Percentiles rank a stretch among this genome's conserved stretches.
Conservation (phyloP, 2,888 invertebrate genomes). For the Diarsia rubi region DNA sequence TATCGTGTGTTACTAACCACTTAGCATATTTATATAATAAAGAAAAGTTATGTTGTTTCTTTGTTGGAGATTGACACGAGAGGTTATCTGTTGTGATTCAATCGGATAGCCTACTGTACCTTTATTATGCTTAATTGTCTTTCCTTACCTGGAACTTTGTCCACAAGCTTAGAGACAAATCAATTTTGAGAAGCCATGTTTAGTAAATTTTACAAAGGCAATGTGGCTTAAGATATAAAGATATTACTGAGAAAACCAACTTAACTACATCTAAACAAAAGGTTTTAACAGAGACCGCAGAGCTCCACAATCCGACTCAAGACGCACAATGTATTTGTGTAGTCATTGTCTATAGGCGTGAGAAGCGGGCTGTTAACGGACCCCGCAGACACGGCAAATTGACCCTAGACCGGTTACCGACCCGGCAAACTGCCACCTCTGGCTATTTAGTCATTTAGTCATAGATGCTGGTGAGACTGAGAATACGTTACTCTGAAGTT, state of each 20-base stretch:
- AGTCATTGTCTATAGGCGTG: constrained; percentile 70
- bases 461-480: constrained; percentile 24
- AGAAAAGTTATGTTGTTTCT: constrained; percentile 57
- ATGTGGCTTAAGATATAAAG: constrained; percentile 23
- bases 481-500: constrained; percentile 7
- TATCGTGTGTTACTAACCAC: constrained; percentile 49
- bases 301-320: constrained; percentile 43
- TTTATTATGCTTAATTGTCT: constrained; percentile 32
- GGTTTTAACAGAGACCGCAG: constrained; percentile 31
- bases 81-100: constrained; percentile 28
- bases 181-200: not conserved
- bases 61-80: constrained; percentile 53
- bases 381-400: constrained; percentile 64
- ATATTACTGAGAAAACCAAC: constrained; percentile 47
- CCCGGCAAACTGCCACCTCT: constrained; percentile 56
- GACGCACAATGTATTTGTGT: constrained; percentile 60
- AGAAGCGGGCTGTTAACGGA: constrained; percentile 73
- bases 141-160: not conserved
- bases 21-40: constrained; percentile 57
- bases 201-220: not conserved
- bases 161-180: constrained; percentile 13
- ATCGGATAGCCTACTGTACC: constrained; percentile 29
- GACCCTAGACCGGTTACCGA: constrained; percentile 69
- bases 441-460: constrained; percentile 41
- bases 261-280: constrained; percentile 43